These are phyloP conservation scores for Sander lucioperca DNA, from an alignment of 2,113 vertebrate genomes.

Conservation along the genomic window DNA sequence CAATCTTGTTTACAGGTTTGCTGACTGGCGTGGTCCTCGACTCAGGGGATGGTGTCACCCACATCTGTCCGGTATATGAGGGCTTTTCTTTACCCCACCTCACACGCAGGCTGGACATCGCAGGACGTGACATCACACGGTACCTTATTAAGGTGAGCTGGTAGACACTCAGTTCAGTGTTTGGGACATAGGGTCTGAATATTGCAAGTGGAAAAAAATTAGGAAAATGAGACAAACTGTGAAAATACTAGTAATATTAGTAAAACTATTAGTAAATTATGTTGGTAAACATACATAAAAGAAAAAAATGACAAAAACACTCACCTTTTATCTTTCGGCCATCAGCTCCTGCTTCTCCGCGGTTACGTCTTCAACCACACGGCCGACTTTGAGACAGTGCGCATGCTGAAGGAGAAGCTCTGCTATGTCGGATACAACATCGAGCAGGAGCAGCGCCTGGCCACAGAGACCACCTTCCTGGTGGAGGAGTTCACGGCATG, in stretches of 20 bases:
- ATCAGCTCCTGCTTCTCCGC: conserved; percentile 91
- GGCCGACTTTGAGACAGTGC: conserved; percentile 97
- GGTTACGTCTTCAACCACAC: conserved; percentile 98
- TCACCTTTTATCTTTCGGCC: neutral
- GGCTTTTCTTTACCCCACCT: conserved; percentile 97
- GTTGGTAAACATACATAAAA: neutral
- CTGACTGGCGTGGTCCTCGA: conserved; percentile 97
- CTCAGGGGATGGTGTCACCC: conserved; percentile 97
- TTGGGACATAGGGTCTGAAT: neutral
- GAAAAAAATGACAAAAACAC: neutral
- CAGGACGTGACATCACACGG: conserved; percentile 97
- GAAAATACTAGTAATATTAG: neutral
- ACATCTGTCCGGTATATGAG: conserved; percentile 98
- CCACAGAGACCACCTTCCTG: conserved; percentile 94
- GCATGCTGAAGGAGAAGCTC: conserved; percentile 97
- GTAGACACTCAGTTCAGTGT: too few species aligned
- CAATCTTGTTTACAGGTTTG: conserved; percentile 84
- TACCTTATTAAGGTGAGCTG: conserved; percentile 95
- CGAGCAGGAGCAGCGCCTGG: conserved; percentile 96
- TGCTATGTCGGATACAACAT: conserved; percentile 98
- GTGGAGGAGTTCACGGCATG: conserved; percentile 92
- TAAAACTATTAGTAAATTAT: neutral
- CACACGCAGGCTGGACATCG: conserved; percentile 96
- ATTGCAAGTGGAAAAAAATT: neutral
- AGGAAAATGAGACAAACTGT: neutral